Evolutionary conservation across 2,888 invertebrate genomes (phyloP), one percentile per base, ranked within the genome.

Genomic region (Boloria selene): DNA sequence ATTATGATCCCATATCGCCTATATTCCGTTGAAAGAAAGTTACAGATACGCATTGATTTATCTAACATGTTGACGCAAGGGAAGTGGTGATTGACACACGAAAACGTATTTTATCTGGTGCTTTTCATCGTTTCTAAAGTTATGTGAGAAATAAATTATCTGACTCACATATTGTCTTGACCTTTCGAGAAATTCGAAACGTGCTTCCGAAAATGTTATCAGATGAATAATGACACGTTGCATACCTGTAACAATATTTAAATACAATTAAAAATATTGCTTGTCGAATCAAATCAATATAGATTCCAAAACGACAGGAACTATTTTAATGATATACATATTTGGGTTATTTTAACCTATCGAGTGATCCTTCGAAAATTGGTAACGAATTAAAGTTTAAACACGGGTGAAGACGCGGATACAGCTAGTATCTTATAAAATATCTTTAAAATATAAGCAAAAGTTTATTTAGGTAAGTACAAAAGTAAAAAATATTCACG

Each of bases 81-180:
- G 53, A 45, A 50, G 55, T 55, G 14, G 44, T 62, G 67, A 68
- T 64, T 68, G 64, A 64, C 64, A 64, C 26, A 51, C 50, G 26
- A 17, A 45, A 59, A 55, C 53, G 56, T 64, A 67, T 52, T 26
- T n/a, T 61, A 52, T 68, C 67, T 44, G 17, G 59, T 67, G 59
- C 50, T 64, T 61, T 42, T 55, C 54, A 51, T 60, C 59, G 44
- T 44, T 49, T 58, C 14, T 14, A 45, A 55, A 47, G 42, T 49
- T 38, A 64, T 58, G 52, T 61, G 56, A 22, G 55, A 64, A 58
- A 38, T 22, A 51, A 51, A 52, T 44, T 44, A 45, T 50, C 18
- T 52, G 2, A 38, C 42, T 26, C 31, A 14, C 31, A 14, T 31
- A 59, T 59, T 49, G 49, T 50, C 59, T 17, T 16, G 17, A 50